phyloP scores from a whole-genome alignment of 2,113 vertebrate species.

The Hypomesus transpacificus region DNA sequence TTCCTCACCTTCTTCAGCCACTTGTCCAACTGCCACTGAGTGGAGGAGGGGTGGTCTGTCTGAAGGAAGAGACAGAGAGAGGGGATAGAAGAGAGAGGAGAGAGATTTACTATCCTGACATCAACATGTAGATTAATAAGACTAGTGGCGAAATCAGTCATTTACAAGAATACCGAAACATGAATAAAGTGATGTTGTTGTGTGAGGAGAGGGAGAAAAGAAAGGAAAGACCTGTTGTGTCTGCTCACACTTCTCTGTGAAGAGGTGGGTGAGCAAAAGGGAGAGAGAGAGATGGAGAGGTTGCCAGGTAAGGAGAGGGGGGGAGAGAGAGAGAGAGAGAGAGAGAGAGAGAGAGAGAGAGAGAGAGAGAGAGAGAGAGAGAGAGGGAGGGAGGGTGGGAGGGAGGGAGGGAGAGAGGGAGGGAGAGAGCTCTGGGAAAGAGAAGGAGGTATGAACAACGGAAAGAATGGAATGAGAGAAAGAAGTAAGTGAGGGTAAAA shows the following conservation, averaged over 20 bases:
- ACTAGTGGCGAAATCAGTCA: too few species aligned
- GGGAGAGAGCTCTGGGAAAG: too few species aligned
- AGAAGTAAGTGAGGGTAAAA: too few species aligned
- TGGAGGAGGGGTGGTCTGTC: slow-evolving; percentile 76
- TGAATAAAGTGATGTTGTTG: too few species aligned
- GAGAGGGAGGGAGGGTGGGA: slow-evolving; percentile 8
- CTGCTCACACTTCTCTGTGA: too few species aligned
- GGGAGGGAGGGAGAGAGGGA: neutral
- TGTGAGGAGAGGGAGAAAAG: too few species aligned
- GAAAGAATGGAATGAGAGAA: too few species aligned
- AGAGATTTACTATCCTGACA: neutral
- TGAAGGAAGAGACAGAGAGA: slow-evolving; percentile 42
- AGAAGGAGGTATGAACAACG: too few species aligned
- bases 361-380: neutral
- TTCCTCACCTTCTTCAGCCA: slow-evolving; percentile 92
- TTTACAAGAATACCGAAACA: too few species aligned
- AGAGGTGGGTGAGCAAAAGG: too few species aligned
- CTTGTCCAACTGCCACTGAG: slow-evolving; percentile 97
- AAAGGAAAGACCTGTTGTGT: too few species aligned
- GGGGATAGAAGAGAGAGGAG: neutral
- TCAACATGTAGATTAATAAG: too few species aligned
- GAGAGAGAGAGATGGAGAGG: neutral
- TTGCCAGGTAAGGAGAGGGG: neutral
- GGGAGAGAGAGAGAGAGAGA: slow-evolving; percentile 7
- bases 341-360: neutral